A percentile compares a stretch with the other conserved stretches of the same genome.
Evolutionary conservation across 2,797 vertebrate genomes (phyloP).

Genomic region (Microctenopoma lineatum): DNA sequence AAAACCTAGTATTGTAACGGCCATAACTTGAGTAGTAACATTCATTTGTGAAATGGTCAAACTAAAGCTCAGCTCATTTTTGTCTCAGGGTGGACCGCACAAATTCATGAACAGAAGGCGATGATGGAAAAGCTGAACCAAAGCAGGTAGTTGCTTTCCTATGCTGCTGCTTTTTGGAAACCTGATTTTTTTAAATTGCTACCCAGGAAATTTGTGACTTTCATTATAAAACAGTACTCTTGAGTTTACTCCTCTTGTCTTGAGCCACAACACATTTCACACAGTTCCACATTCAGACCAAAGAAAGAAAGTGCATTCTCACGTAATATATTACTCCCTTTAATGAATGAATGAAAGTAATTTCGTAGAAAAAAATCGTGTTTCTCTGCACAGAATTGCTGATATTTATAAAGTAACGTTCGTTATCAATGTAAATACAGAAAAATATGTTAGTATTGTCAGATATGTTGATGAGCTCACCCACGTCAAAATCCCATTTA

Average conservation of each 20-base stretch:
- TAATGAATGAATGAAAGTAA: conserved; percentile 53
- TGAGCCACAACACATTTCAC: no score
- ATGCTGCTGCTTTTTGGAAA: no score
- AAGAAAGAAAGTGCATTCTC: neutral
- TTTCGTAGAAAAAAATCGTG: conserved; percentile 50
- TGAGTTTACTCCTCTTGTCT: no score
- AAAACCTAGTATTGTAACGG: no score
- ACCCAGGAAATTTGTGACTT: neutral
- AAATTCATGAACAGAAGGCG: neutral
- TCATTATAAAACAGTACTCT: neutral
- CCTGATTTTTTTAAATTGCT: no score
- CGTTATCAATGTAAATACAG: conserved; percentile 33
- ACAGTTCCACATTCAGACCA: no score
- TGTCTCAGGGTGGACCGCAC: neutral
- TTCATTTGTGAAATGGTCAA: neutral
- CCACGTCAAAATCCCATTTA: conserved; percentile 4
- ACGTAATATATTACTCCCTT: conserved; percentile 73
- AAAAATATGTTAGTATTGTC: neutral
- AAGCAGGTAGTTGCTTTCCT: no score
- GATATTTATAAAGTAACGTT: conserved; percentile 14
- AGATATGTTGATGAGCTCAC: conserved; percentile 4
- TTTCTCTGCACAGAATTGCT: conserved; percentile 51
- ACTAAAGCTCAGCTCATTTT: neutral
- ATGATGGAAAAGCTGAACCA: neutral
- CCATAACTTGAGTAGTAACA: neutral